Evolutionary conservation across 37 sponge, comb jelly and placozoan genomes (phyloP), one percentile per base, ranked within the genome.

Genomic region (Beroe ovata): DNA sequence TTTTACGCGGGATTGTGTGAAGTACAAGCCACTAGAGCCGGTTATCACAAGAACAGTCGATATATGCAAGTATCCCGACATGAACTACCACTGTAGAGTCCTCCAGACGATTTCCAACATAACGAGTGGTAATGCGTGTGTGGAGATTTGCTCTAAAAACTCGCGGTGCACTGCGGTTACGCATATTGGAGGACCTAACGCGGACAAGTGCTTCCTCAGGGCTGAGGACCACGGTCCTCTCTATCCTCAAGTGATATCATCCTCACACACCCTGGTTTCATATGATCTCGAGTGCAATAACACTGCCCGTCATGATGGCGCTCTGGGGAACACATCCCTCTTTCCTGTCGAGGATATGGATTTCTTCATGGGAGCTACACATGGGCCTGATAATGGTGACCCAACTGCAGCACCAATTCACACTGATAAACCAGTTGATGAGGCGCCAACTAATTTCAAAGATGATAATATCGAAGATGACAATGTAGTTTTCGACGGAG

Each of bases 231-330:
- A 32, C 16, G 69, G 69, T 33, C 69, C 69, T 34, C 35, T 66
- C 2, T 66, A 34, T 66, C 69, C 69, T 14, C 36, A 11, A 18
- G 34, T 34, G 34, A 66, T 25, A 1, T 29, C 69, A 66, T 18
- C 25, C 11, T 29, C 69, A 25, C 69, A 30, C 36, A 66, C 25
- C 11, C 18, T 66, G 14, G 35, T 66, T 11, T 66, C 69, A 34
- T 66, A 66, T 66, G 69, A 66, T 14, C 35, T 66, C 6, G 69
- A 66, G 25, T 66, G 69, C 34, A 23, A 62, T 25, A 6, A 16
- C 21, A 6, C 11, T n/a, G n/a, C n/a, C n/a, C n/a, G n/a, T n/a
- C n/a, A n/a, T n/a, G n/a, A n/a, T n/a, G n/a, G n/a, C n/a, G n/a
- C n/a, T n/a, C n/a, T n/a, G n/a, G n/a, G n/a, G n/a, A n/a, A n/a